A percentile compares a stretch with the other conserved stretches of the same genome.
Evolutionary conservation across 2,888 invertebrate genomes (phyloP).

Genomic region (Odontomyia ornata): DNA sequence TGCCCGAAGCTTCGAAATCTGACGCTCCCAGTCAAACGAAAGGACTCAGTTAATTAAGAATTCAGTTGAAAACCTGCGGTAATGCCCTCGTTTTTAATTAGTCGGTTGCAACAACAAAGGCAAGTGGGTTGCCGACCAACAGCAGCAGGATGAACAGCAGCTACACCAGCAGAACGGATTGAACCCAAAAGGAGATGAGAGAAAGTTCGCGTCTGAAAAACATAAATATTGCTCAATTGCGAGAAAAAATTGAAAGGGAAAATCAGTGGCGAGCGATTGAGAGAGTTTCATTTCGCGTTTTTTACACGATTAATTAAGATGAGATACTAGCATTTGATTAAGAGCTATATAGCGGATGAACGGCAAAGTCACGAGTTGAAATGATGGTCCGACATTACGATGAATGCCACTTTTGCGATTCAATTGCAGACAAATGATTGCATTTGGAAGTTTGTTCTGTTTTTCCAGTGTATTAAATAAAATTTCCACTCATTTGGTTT

Average conservation of each 20-base stretch:
- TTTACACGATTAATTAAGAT: too few species aligned
- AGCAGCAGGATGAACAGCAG: neutral
- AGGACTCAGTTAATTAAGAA: slow-evolving; percentile 38
- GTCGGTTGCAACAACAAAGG: slow-evolving; percentile 29
- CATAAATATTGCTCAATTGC: neutral
- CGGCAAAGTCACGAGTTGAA: too few species aligned
- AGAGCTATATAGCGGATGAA: too few species aligned
- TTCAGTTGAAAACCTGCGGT: slow-evolving; percentile 35
- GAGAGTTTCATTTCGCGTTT: too few species aligned
- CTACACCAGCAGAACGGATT: neutral
- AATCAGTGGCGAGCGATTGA: neutral
- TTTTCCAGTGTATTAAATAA: too few species aligned
- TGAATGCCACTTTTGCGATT: too few species aligned
- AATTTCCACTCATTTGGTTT: too few species aligned
- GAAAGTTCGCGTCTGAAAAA: neutral
- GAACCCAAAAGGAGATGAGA: neutral
- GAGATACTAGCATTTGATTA: too few species aligned
- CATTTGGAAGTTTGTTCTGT: too few species aligned
- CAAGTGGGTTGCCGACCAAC: neutral
- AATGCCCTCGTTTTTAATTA: slow-evolving; percentile 44
- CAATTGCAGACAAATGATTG: too few species aligned
- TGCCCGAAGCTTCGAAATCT: neutral
- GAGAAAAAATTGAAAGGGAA: neutral
- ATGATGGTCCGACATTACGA: too few species aligned
- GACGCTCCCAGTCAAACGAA: slow-evolving; percentile 13